These are phyloP conservation scores for Eulimnadia texana DNA, from an alignment of 1,140 invertebrate species.

Conservation along the genomic window DNA sequence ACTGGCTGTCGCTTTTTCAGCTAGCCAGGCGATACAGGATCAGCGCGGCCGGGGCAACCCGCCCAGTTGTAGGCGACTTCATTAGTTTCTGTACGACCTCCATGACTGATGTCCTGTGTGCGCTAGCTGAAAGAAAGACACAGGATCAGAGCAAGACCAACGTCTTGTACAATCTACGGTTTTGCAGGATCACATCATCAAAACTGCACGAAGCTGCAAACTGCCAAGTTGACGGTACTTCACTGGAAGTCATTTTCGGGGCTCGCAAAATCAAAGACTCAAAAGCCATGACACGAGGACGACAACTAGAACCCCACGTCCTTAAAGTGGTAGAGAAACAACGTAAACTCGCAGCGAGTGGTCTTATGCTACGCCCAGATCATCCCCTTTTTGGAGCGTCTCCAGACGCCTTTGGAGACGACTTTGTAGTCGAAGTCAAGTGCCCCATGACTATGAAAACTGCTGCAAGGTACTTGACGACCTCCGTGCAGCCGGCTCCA, in stretches of 20 bases:
- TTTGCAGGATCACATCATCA: slow-evolving; percentile 30
- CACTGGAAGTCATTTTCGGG: background rate
- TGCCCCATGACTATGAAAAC: slow-evolving; percentile 4
- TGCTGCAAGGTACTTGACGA: background rate
- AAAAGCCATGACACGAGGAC: background rate
- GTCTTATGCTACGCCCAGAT: slow-evolving; percentile 4
- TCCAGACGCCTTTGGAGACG: slow-evolving; percentile 5
- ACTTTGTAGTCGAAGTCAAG: slow-evolving; percentile 10
- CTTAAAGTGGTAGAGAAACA: background rate
- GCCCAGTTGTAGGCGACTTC: slow-evolving; percentile 18
- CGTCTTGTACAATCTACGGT: slow-evolving; percentile 27
- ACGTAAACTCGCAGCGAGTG: slow-evolving; percentile 5
- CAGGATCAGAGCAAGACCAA: slow-evolving; percentile 18
- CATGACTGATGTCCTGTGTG: slow-evolving; percentile 19
- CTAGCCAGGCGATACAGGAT: slow-evolving; percentile 8
- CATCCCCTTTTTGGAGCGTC: slow-evolving; percentile 14
- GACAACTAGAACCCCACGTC: background rate
- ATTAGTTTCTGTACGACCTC: slow-evolving; percentile 11
- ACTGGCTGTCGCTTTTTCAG: slow-evolving; percentile 19
- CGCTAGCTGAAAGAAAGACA: slow-evolving; percentile 20
- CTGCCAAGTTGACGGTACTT: slow-evolving; percentile 18
- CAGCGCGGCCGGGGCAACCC: slow-evolving; percentile 2
- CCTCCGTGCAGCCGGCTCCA: background rate
- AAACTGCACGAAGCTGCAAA: slow-evolving; percentile 27
- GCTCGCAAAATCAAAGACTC: background rate